Base-by-base conservation (phyloP, 2,113 vertebrate species). In the Scolopax mira region DNA sequence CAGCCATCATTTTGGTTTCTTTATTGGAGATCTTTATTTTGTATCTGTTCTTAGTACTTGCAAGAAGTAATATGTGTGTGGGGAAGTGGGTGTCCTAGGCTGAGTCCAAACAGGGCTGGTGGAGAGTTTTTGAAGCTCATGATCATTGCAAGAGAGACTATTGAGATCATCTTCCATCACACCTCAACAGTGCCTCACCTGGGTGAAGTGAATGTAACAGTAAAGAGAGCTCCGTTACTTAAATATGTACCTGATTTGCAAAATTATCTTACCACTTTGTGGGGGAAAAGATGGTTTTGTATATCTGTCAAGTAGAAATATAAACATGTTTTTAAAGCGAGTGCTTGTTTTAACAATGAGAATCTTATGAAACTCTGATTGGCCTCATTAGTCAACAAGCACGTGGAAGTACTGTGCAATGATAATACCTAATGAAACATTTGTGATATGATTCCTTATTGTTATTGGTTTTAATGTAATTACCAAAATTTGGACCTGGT, bases 191-290 rank as follows among this genome's bases (percentile, higher is more conserved):
- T 64, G 27, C 19, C 14, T 23, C 30, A 19, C 19, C 18, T 85
- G 0, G 0, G 35, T 37, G 37, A 62, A n/a, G 41, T 18, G 16
- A 78, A 9, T 25, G 24, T 42, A 42, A 10, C 28, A n/a, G 42
- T 52, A 35, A 52, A 46, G 66, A 85, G 23, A 72, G 6, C n/a
- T 91, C 74, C 72, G 13, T 48, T 88, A 48, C n/a, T 89, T 37
- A 42, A 83, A 46, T 55, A 64, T 12, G 15, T 75, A 6, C n/a
- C 18, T 37, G 18, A 65, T 65, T 44, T 77, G 15, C 33, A 65
- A 61, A 75, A 44, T 57, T 57, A 39, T 39, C 15, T 23, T 90
- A 17, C 24, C 57, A 33, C 49, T 91, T 91, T 77, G 23, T 82
- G 30, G 39, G 66, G 39, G 35, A 73, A 91, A 78, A 28, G 6